Evolutionary conservation across 1,140 invertebrate genomes (phyloP).

Genomic region (Brachionus rubens): DNA sequence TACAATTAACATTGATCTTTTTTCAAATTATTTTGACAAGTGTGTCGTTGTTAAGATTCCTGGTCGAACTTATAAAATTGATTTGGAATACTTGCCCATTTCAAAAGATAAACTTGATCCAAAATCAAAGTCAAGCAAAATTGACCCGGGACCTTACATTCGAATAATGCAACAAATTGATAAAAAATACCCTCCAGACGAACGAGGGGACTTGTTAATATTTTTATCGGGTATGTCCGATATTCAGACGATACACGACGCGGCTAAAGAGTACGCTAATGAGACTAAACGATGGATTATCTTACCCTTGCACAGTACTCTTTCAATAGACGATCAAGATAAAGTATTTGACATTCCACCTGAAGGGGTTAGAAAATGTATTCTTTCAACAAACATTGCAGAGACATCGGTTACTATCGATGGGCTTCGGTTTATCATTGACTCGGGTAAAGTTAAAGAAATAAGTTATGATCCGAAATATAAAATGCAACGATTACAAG

Average conservation of each 20-base stretch:
- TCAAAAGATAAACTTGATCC: constrained; percentile 63
- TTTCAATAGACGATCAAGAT: constrained; percentile 90
- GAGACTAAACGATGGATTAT: constrained; percentile 84
- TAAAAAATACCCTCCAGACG: constrained; percentile 71
- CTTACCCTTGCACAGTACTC: constrained; percentile 84
- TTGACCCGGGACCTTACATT: constrained; percentile 86
- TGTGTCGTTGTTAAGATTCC: constrained; percentile 83
- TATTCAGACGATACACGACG: constrained; percentile 83
- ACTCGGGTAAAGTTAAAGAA: constrained; percentile 85
- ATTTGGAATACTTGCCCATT: constrained; percentile 76
- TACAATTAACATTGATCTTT: constrained; percentile 92
- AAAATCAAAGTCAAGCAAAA: constrained; percentile 62
- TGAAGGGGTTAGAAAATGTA: constrained; percentile 89
- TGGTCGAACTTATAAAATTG: constrained; percentile 85
- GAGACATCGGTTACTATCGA: constrained; percentile 99
- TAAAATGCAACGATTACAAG: constrained; percentile 80
- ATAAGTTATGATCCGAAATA: constrained; percentile 87
- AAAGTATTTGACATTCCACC: constrained; percentile 97
- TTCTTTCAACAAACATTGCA: constrained; percentile 97
- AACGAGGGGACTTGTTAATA: constrained; percentile 90
- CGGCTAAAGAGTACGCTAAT: constrained; percentile 76
- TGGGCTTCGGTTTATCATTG: constrained; percentile 92
- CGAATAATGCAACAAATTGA: constrained; percentile 87
- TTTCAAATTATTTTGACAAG: constrained; percentile 82
- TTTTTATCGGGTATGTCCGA: constrained; percentile 94